phyloP scores from a whole-genome alignment of 2,797 vertebrate species.

The Microctenopoma steveboyesi region DNA sequence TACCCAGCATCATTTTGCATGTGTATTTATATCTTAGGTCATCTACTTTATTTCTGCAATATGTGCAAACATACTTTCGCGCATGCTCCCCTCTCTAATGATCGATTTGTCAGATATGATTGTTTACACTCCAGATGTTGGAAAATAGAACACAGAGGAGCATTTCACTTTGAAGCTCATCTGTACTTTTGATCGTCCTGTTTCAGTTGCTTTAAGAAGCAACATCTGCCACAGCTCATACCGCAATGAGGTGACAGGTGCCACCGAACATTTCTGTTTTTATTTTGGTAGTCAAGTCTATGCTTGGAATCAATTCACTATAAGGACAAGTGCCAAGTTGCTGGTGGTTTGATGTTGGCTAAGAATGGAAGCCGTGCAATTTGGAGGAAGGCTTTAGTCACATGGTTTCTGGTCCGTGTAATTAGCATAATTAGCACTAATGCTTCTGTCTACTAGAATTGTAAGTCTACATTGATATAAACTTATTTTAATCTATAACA shows the following conservation, averaged over 20 bases:
- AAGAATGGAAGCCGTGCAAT: slow-evolving; percentile 29
- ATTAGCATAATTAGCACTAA: too few species aligned
- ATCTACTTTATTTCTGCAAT: slow-evolving; percentile 19
- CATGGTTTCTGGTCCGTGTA: too few species aligned
- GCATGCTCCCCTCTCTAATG: slow-evolving; percentile 36
- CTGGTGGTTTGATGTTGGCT: slow-evolving; percentile 44
- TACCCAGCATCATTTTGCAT: too few species aligned
- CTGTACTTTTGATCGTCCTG: slow-evolving; percentile 46
- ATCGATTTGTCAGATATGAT: slow-evolving; percentile 35
- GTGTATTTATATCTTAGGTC: not conserved
- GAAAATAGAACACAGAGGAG: slow-evolving; percentile 56
- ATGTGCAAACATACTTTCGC: slow-evolving; percentile 30
- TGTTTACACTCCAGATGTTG: slow-evolving; percentile 63
- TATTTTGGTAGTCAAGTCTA: slow-evolving; percentile 42
- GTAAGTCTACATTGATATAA: too few species aligned
- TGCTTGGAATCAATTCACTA: slow-evolving; percentile 55
- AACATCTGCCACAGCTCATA: slow-evolving; percentile 62
- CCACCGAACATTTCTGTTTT: slow-evolving; percentile 41
- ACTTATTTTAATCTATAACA: too few species aligned
- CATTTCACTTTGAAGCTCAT: slow-evolving; percentile 57
- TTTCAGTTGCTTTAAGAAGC: slow-evolving; percentile 53
- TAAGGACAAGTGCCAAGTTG: slow-evolving; percentile 37
- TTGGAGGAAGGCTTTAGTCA: slow-evolving; percentile 17
- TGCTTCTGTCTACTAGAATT: too few species aligned
- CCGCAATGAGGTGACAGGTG: slow-evolving; percentile 54